Percentiles rank a stretch among this genome's conserved stretches.
Conservation (phyloP, 2,113 vertebrate genomes). For the Callipepla californica region DNA sequence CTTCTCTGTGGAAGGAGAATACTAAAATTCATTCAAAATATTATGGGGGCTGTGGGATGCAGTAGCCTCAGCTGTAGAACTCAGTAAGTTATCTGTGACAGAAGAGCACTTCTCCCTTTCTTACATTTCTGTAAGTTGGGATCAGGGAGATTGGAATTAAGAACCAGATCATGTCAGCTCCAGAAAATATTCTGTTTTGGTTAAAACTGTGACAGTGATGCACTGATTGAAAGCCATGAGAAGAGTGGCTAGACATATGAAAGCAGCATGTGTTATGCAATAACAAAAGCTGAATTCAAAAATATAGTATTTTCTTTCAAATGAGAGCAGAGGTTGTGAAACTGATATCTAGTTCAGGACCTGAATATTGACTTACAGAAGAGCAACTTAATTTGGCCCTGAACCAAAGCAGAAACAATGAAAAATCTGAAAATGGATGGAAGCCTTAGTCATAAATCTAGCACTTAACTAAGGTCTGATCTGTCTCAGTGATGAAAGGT, state of each 20-base stretch:
- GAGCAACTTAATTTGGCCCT: conserved; percentile 21
- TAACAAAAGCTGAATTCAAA: background rate
- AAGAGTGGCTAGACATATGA: background rate
- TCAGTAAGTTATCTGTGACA: background rate
- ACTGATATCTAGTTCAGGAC: background rate
- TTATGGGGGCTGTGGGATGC: background rate
- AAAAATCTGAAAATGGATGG: conserved; percentile 13
- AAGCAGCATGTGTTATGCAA: background rate
- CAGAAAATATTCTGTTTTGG: background rate
- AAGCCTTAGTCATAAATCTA: conserved; percentile 46
- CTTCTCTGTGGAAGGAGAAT: background rate
- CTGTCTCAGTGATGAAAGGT: conserved; percentile 17
- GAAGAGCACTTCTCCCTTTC: background rate
- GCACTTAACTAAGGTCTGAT: conserved; percentile 37
- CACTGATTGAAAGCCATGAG: background rate
- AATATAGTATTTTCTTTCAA: conserved; percentile 35
- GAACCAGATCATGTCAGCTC: background rate
- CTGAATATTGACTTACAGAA: conserved; percentile 33
- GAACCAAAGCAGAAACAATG: conserved; percentile 19
- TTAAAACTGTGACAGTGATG: background rate
- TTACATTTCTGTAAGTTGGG: background rate
- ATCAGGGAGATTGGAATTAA: background rate
- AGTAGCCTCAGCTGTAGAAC: background rate
- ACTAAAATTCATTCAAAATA: background rate
- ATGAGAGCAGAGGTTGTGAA: conserved; percentile 40